Evolutionary conservation across 2,113 vertebrate genomes (phyloP).

Genomic region (Argyrosomus japonicus): DNA sequence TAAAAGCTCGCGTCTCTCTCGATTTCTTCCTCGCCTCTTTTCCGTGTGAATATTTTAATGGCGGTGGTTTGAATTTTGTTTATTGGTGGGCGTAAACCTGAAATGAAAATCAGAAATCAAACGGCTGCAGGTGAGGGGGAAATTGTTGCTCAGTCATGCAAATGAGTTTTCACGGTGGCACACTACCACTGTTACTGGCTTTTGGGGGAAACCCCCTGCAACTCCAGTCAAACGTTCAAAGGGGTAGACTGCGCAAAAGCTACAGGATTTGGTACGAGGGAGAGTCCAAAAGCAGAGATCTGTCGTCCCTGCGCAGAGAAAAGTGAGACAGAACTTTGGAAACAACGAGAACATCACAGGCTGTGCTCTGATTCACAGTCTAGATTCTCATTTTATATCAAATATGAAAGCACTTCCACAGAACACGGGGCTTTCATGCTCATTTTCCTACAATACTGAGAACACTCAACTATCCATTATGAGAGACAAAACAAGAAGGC

Average conservation of each 20-base stretch:
- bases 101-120: conserved; percentile 28
- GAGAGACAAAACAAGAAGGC: conserved; percentile 4
- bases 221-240: conserved; percentile 27
- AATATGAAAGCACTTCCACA: conserved; percentile 6
- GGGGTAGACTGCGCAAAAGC: conserved; percentile 17
- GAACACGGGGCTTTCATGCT: neutral
- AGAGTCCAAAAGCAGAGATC: conserved; percentile 39
- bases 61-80: neutral
- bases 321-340: neutral
- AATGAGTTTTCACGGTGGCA: conserved; percentile 37
- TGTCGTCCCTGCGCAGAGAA: conserved; percentile 14
- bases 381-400: conserved; percentile 24
- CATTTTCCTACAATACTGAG: conserved; percentile 27
- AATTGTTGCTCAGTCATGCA: conserved; percentile 44
- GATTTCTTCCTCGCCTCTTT: neutral
- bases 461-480: conserved; percentile 3
- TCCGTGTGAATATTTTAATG: neutral
- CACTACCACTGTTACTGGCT: neutral
- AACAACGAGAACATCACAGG: conserved; percentile 23
- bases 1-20: too few relatives aligned
- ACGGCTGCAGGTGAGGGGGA: conserved; percentile 36
- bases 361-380: conserved; percentile 24
- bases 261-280: conserved; percentile 30
- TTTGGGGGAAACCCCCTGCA: conserved; percentile 48
- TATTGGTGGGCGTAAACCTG: neutral